Percentiles rank a stretch among this genome's conserved stretches.
Conservation (phyloP, 2,797 vertebrate genomes). For the Percopsis omiscomaycus region DNA sequence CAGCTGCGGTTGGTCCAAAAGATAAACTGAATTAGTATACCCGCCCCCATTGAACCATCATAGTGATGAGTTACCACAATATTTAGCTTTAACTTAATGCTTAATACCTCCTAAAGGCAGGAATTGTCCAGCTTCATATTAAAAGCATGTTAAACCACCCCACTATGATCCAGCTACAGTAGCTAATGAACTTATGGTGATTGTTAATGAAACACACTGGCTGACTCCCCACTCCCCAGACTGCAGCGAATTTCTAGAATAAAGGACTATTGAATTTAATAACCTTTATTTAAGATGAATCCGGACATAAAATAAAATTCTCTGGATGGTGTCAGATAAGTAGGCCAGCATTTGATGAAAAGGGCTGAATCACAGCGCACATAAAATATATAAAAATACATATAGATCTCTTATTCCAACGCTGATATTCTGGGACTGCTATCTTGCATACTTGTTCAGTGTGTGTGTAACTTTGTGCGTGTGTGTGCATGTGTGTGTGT, state of each 20-base stretch:
- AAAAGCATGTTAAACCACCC: too few species aligned
- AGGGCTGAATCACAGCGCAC: conserved; percentile 39
- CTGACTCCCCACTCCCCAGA: conserved; percentile 23
- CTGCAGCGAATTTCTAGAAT: conserved; percentile 30
- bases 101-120: too few species aligned
- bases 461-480: conserved; percentile 3
- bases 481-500: background rate
- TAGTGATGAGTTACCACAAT: too few species aligned
- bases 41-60: too few species aligned
- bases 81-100: too few species aligned
- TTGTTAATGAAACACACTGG: background rate
- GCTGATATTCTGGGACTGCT: conserved; percentile 30
- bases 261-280: conserved; percentile 46
- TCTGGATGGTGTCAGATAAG: conserved; percentile 21
- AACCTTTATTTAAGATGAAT: conserved; percentile 60
- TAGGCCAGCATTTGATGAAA: conserved; percentile 47
- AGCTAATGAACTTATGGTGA: too few species aligned
- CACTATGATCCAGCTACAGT: too few species aligned
- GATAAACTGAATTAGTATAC: too few species aligned
- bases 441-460: conserved; percentile 25
- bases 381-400: conserved; percentile 33
- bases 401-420: conserved; percentile 4
- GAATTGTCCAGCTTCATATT: too few species aligned
- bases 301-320: background rate
- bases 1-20: too few species aligned